Percentiles rank a stretch among this genome's conserved stretches.
These are phyloP conservation scores for Neocrepidodera transversa DNA, from an alignment of 2,888 invertebrate species.

Conservation along the genomic window DNA sequence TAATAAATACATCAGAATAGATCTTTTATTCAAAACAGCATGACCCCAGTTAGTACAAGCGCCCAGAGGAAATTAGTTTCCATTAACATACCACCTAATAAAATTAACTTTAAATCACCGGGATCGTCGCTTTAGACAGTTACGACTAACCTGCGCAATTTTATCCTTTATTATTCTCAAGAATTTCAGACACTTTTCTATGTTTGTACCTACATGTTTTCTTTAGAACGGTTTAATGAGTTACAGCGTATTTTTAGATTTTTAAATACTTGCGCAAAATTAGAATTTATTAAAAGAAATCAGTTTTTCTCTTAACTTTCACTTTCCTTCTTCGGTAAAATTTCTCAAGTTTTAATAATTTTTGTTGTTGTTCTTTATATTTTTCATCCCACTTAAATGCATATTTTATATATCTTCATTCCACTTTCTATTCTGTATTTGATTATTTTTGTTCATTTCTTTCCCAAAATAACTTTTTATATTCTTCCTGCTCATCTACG, in stretches of 20 bases:
- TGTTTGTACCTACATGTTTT: slow-evolving; percentile 4
- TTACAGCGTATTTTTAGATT: neutral
- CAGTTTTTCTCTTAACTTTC: too few relatives aligned
- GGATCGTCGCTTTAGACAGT: slow-evolving; percentile 15
- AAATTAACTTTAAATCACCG: slow-evolving; percentile 16
- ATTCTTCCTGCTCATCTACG: too few relatives aligned
- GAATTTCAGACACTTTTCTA: slow-evolving; percentile 11
- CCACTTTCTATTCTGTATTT: too few relatives aligned
- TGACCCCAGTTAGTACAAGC: slow-evolving; percentile 15
- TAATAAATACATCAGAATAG: slow-evolving; percentile 16
- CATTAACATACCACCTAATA: slow-evolving; percentile 20
- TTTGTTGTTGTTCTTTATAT: too few relatives aligned
- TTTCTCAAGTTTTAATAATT: too few relatives aligned
- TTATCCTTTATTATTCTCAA: slow-evolving; percentile 16
- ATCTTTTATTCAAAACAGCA: slow-evolving; percentile 18
- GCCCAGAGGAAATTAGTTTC: slow-evolving; percentile 14
- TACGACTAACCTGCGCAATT: slow-evolving; percentile 16
- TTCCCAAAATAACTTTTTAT: too few relatives aligned
- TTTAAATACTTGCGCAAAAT: too few relatives aligned
- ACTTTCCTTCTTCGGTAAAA: too few relatives aligned
- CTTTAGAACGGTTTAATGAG: slow-evolving; percentile 9
- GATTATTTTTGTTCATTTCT: too few relatives aligned
- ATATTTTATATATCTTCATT: too few relatives aligned
- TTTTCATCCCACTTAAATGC: too few relatives aligned
- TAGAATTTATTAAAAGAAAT: too few relatives aligned